phyloP scores from a whole-genome alignment of 1,140 invertebrate species.

The Oppia nitens region DNA sequence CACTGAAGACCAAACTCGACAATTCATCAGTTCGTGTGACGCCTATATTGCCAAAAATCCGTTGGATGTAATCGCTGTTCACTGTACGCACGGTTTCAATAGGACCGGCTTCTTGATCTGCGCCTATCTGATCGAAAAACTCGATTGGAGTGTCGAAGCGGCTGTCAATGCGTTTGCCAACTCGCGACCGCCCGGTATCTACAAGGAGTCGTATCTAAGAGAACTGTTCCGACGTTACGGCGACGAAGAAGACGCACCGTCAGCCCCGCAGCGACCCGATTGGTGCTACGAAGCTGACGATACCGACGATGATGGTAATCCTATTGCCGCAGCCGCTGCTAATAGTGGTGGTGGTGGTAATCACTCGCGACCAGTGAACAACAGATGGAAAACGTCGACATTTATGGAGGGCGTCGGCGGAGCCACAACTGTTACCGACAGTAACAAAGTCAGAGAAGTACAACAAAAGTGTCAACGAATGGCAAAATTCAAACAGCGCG shows the following conservation, averaged over 20 bases:
- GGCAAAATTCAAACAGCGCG: slow-evolving; percentile 56
- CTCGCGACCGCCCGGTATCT: slow-evolving; percentile 43
- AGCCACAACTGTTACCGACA: slow-evolving; percentile 42
- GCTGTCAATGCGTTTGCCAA: slow-evolving; percentile 56
- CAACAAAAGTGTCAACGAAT: slow-evolving; percentile 59
- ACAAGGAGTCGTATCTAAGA: slow-evolving; percentile 46
- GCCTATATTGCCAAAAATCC: slow-evolving; percentile 23
- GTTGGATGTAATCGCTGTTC: slow-evolving; percentile 41
- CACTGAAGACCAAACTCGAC: slow-evolving; percentile 24
- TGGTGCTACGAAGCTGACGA: slow-evolving; percentile 45
- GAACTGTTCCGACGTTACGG: slow-evolving; percentile 50
- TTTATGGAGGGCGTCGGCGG: slow-evolving; percentile 68
- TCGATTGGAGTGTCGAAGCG: slow-evolving; percentile 49
- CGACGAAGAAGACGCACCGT: slow-evolving; percentile 46
- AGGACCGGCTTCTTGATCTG: slow-evolving; percentile 83
- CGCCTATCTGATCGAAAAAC: slow-evolving; percentile 67
- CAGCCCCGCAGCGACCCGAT: slow-evolving; percentile 52
- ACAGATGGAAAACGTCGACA: slow-evolving; percentile 22
- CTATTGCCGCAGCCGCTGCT: not conserved
- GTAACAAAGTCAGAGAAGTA: slow-evolving; percentile 43
- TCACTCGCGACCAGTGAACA: not conserved
- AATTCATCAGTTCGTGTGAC: slow-evolving; percentile 25
- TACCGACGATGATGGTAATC: not conserved
- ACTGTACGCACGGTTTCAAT: slow-evolving; percentile 99
- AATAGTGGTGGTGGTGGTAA: not conserved